Conservation (phyloP, 1,140 invertebrate genomes). For the Geopemphigus sp. region DNA sequence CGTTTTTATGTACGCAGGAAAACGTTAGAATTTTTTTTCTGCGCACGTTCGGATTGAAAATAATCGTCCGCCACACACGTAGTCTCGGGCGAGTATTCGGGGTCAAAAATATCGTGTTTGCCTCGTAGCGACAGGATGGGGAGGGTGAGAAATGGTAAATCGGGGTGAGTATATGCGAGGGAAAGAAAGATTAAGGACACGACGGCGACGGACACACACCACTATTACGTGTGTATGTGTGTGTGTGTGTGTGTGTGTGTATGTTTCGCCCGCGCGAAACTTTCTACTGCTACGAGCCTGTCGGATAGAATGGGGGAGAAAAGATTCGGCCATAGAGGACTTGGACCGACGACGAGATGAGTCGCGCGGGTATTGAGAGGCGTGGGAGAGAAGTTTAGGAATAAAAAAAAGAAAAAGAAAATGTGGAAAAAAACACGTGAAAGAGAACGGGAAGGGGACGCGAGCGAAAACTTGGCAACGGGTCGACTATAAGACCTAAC, state of each 20-base stretch:
- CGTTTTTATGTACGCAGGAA: background rate
- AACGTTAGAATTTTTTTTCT: slow-evolving; percentile 9
- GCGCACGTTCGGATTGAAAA: slow-evolving; percentile 24
- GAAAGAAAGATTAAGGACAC: slow-evolving; percentile 20
- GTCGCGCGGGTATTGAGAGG: background rate
- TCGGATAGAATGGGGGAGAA: background rate
- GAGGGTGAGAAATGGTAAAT: too few relatives aligned
- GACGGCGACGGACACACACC: slow-evolving; percentile 2
- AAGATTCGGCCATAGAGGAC: background rate
- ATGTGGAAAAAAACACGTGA: background rate
- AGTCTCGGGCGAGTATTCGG: background rate
- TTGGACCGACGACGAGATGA: too few relatives aligned
- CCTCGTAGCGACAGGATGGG: too few relatives aligned
- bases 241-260: too few relatives aligned
- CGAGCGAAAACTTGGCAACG: slow-evolving; percentile 46
- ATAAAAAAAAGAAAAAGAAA: slow-evolving; percentile 30
- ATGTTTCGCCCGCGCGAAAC: background rate
- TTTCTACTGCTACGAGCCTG: too few relatives aligned
- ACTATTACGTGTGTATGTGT: background rate
- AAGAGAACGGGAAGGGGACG: background rate
- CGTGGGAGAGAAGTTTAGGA: slow-evolving; percentile 4
- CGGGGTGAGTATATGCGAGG: background rate
- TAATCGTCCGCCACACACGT: background rate
- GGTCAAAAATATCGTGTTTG: too few relatives aligned
- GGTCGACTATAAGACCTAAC: slow-evolving; percentile 38